phyloP scores from a whole-genome alignment of 2,797 vertebrate species.

The Intellagama lesueurii region DNA sequence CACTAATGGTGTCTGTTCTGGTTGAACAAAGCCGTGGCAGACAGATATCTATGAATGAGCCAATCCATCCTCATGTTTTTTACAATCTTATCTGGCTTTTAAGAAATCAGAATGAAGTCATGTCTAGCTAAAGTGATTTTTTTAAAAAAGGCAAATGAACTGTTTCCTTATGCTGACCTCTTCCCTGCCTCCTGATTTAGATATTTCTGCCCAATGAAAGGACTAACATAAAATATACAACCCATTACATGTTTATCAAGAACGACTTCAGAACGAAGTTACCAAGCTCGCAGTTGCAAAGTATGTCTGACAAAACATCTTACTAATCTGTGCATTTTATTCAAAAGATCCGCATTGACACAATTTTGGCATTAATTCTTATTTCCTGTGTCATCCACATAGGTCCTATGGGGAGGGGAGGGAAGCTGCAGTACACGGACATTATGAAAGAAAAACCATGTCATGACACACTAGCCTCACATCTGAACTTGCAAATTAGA shows the following conservation, averaged over 20 bases:
- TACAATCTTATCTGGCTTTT: rapidly evolving
- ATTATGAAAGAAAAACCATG: neutral
- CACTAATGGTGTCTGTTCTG: rapidly evolving
- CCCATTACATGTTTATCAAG: conserved; percentile 22
- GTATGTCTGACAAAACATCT: conserved; percentile 33
- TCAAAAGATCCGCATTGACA: conserved; percentile 37
- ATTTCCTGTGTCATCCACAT: neutral
- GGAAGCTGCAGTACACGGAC: conserved; percentile 13
- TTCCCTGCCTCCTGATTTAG: conserved; percentile 26
- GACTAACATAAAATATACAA: conserved; percentile 25
- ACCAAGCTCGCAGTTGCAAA: conserved; percentile 28
- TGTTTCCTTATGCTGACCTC: neutral
- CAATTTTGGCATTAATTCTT: conserved; percentile 26
- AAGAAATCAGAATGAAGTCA: rapidly evolving
- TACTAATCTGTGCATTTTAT: conserved; percentile 28
- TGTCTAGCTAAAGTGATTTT: neutral
- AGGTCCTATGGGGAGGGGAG: neutral
- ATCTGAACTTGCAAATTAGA: neutral
- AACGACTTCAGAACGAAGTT: conserved; percentile 29
- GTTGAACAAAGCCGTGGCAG: rapidly evolving
- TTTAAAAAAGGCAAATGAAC: conserved; percentile 9
- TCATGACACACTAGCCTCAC: neutral
- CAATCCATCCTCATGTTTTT: neutral
- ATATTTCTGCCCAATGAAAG: conserved; percentile 29
- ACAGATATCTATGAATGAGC: rapidly evolving